Conservation (phyloP, 35 echinoderm and acorn worm species). For the Apostichopus parvimensis region DNA sequence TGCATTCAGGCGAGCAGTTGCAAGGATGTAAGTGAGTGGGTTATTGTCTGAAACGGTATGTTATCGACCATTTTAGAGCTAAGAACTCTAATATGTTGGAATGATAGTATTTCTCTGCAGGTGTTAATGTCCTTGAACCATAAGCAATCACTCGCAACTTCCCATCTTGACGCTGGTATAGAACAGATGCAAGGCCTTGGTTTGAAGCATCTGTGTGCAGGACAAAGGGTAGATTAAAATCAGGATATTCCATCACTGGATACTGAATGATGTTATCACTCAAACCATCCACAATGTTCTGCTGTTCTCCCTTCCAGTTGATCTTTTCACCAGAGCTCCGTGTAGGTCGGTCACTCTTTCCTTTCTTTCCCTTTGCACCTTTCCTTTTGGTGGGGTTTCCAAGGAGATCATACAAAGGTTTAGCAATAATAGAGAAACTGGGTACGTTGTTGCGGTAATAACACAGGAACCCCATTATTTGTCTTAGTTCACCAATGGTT, state of each 20-base stretch:
- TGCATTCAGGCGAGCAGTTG: slow-evolving; percentile 49
- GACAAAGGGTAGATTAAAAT: slow-evolving; percentile 48
- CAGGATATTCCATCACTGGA: slow-evolving; percentile 38
- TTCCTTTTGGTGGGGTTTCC: too few species aligned
- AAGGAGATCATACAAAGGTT: slow-evolving; percentile 44
- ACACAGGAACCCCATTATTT: slow-evolving; percentile 39
- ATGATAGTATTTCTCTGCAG: slow-evolving; percentile 67
- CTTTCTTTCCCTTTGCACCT: too few species aligned
- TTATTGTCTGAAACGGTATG: slow-evolving; percentile 16
- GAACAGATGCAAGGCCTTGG: slow-evolving; percentile 53
- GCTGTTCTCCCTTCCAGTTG: background rate
- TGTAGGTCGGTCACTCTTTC: background rate
- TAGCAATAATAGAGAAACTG: slow-evolving; percentile 36
- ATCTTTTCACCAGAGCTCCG: background rate
- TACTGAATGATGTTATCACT: background rate
- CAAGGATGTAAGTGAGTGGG: slow-evolving; percentile 49
- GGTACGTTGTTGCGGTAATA: slow-evolving; percentile 45
- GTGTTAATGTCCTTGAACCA: slow-evolving; percentile 51
- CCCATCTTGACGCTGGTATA: slow-evolving; percentile 52
- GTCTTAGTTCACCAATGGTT: slow-evolving; percentile 51
- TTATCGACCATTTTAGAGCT: slow-evolving; percentile 30
- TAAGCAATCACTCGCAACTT: slow-evolving; percentile 54
- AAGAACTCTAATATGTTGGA: slow-evolving; percentile 55
- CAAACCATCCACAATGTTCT: background rate
- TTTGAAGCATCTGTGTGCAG: slow-evolving; percentile 57